Conservation (phyloP, 1,140 invertebrate species). For the Megathymus violae region DNA sequence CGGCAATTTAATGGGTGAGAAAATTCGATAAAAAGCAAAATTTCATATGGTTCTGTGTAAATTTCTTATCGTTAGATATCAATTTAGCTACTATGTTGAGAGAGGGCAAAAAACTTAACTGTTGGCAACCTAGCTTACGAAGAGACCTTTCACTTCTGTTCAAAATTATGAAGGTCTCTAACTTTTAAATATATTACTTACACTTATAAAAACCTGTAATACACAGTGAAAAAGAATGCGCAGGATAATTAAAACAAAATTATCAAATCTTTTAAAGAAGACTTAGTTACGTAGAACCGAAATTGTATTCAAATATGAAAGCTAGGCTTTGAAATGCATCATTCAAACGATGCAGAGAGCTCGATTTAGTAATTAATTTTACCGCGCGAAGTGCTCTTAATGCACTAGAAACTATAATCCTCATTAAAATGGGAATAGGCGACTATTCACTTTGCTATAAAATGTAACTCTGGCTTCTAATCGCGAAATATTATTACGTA, state of each 20-base stretch:
- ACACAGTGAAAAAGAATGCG: too few relatives aligned
- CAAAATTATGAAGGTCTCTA: too few relatives aligned
- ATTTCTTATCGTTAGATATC: too few relatives aligned
- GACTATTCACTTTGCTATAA: constrained; percentile 77
- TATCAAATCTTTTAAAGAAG: constrained; percentile 13
- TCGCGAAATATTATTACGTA: constrained; percentile 71
- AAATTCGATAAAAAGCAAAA: too few relatives aligned
- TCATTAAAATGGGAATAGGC: constrained; percentile 81
- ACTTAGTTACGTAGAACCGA: constrained; percentile 41
- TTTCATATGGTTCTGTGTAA: too few relatives aligned
- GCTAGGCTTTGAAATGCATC: constrained; percentile 62
- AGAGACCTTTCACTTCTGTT: too few relatives aligned
- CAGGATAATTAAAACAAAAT: neutral
- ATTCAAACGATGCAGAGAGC: constrained; percentile 65
- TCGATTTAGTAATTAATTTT: constrained; percentile 82
- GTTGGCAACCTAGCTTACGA: too few relatives aligned
- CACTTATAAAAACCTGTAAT: too few relatives aligned
- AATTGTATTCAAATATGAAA: constrained; percentile 58
- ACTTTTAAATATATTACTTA: too few relatives aligned
- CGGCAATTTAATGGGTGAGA: too few relatives aligned
- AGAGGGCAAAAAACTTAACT: too few relatives aligned
- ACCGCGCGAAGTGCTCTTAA: constrained; percentile 80
- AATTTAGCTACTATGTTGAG: too few relatives aligned
- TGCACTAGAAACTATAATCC: constrained; percentile 82
- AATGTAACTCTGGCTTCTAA: constrained; percentile 81